A percentile compares a stretch with the other conserved stretches of the same genome.
These are phyloP conservation scores for Melolontha melolontha DNA, from an alignment of 2,888 invertebrate genomes.

Conservation along the genomic window DNA sequence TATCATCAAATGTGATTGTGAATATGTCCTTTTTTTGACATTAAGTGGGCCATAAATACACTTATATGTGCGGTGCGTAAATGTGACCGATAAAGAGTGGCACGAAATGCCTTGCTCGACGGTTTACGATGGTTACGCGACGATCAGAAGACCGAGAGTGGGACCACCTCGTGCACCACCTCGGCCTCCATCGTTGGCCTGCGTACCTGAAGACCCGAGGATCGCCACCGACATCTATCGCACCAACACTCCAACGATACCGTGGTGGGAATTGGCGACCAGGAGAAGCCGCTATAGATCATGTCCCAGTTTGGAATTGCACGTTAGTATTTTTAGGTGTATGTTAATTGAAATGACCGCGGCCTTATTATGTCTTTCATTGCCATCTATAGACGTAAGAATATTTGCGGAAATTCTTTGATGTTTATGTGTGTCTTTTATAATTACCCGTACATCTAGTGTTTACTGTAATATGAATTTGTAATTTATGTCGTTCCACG, in stretches of 20 bases:
- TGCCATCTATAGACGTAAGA: slow-evolving; percentile 9
- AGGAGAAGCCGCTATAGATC: slow-evolving; percentile 82
- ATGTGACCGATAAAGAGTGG: slow-evolving; percentile 14
- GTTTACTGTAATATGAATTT: too few species aligned
- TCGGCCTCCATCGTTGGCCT: slow-evolving; percentile 62
- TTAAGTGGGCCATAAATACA: too few species aligned
- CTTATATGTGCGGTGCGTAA: neutral
- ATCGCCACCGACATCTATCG: slow-evolving; percentile 76
- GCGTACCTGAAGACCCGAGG: slow-evolving; percentile 72
- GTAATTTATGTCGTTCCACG: too few species aligned
- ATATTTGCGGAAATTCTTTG: slow-evolving; percentile 23
- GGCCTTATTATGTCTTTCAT: slow-evolving; percentile 7
- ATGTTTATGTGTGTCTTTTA: neutral
- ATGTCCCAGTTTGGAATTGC: slow-evolving; percentile 83
- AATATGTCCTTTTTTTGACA: too few species aligned
- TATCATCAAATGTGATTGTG: too few species aligned
- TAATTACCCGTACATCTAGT: neutral
- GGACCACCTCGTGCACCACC: slow-evolving; percentile 62
- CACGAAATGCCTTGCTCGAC: slow-evolving; percentile 62
- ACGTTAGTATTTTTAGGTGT: slow-evolving; percentile 56
- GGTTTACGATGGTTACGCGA: slow-evolving; percentile 89
- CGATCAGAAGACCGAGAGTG: slow-evolving; percentile 75
- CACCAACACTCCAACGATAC: slow-evolving; percentile 76
- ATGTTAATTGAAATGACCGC: slow-evolving; percentile 25
- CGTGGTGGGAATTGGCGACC: slow-evolving; percentile 90